Conservation (phyloP, 2,888 invertebrate genomes). For the Agonopterix subpropinquella region DNA sequence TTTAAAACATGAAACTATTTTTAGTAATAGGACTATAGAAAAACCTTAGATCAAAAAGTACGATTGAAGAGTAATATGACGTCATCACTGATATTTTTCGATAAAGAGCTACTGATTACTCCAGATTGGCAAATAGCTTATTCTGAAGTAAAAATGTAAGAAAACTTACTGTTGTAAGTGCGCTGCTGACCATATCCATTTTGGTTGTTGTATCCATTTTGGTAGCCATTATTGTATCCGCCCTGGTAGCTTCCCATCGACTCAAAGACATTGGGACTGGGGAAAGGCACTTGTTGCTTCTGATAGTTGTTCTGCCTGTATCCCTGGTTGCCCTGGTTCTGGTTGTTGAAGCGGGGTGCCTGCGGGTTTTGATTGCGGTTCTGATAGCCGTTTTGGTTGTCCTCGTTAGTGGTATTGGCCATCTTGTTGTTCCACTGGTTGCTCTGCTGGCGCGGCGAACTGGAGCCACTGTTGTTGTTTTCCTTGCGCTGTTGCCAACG, state of each 20-base stretch:
- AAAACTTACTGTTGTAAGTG: slow-evolving; percentile 55
- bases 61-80: too few species aligned
- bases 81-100: too few species aligned
- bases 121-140: too few species aligned
- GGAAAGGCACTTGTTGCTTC: slow-evolving; percentile 71
- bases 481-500: slow-evolving; percentile 79
- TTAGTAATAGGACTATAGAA: too few species aligned
- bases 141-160: too few species aligned
- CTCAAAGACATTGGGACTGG: slow-evolving; percentile 76
- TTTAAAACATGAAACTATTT: too few species aligned
- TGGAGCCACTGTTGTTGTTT: slow-evolving; percentile 64
- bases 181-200: slow-evolving; percentile 65
- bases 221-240: slow-evolving; percentile 70
- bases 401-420: slow-evolving; percentile 48
- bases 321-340: slow-evolving; percentile 53
- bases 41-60: too few species aligned
- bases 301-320: slow-evolving; percentile 69
- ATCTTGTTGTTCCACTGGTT: slow-evolving; percentile 73
- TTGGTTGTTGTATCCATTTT: slow-evolving; percentile 65
- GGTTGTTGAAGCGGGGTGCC: slow-evolving; percentile 72
- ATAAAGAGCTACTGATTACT: too few species aligned
- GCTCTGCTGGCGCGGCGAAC: slow-evolving; percentile 68
- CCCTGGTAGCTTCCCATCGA: slow-evolving; percentile 75
- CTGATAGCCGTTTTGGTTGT: slow-evolving; percentile 48
- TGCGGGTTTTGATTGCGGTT: slow-evolving; percentile 51